These are phyloP conservation scores for Hyla sarda DNA, from an alignment of 2,113 vertebrate genomes.

Conservation along the genomic window DNA sequence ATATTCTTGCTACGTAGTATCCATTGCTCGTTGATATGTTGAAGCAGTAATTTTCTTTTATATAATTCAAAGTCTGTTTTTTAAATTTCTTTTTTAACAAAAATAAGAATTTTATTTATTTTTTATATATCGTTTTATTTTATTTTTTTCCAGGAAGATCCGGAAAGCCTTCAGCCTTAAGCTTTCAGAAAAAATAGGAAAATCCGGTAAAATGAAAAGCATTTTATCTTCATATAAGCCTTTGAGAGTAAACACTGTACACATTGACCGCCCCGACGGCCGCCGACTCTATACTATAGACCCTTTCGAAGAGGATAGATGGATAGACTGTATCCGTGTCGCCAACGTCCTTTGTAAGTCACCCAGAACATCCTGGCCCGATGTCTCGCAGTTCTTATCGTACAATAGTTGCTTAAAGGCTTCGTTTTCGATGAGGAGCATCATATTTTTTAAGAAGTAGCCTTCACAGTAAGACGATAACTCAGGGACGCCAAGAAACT, in stretches of 20 bases:
- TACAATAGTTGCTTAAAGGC: slow-evolving; percentile 96
- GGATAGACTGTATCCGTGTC: slow-evolving; percentile 93
- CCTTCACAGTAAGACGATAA: slow-evolving; percentile 92
- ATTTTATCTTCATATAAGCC: slow-evolving; percentile 63
- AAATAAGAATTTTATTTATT: slow-evolving; percentile 19
- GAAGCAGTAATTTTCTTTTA: slow-evolving; percentile 59
- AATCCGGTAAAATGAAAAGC: slow-evolving; percentile 55
- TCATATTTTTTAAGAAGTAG: slow-evolving; percentile 99
- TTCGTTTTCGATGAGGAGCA: slow-evolving; percentile 94
- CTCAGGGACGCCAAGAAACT: slow-evolving; percentile 93
- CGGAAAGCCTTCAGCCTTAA: slow-evolving; percentile 64
- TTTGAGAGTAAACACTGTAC: slow-evolving; percentile 62
- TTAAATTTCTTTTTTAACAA: slow-evolving; percentile 33
- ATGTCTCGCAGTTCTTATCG: slow-evolving; percentile 83
- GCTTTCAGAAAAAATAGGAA: slow-evolving; percentile 60
- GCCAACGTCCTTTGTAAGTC: slow-evolving; percentile 95
- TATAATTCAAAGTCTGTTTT: too few species aligned
- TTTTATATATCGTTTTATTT: slow-evolving; percentile 57
- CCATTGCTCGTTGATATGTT: slow-evolving; percentile 57
- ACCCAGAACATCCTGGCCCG: slow-evolving; percentile 84
- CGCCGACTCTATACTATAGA: slow-evolving; percentile 84
- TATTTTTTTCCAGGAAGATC: slow-evolving; percentile 59
- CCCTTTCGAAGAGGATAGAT: slow-evolving; percentile 97
- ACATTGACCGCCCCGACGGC: slow-evolving; percentile 55
- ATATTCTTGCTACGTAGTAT: slow-evolving; percentile 34